Percentiles rank a stretch among this genome's conserved stretches.
These are phyloP conservation scores for Plusia festucae DNA, from an alignment of 2,888 invertebrate species.

Conservation along the genomic window DNA sequence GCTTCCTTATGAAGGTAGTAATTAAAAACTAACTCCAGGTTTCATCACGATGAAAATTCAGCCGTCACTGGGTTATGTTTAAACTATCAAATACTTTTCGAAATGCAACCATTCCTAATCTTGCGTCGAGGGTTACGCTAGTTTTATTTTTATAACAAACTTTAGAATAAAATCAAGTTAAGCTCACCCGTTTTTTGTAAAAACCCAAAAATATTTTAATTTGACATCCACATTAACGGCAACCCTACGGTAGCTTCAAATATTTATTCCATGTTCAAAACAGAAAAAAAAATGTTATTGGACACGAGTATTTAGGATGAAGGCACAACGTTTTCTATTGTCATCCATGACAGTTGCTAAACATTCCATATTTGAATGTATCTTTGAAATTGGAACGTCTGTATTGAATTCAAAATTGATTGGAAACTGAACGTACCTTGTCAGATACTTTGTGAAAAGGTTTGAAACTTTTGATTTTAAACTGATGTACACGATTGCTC, in stretches of 20 bases:
- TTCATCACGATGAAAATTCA: too few relatives aligned
- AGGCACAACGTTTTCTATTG: constrained; percentile 72
- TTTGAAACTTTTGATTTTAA: constrained; percentile 3
- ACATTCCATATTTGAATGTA: constrained; percentile 70
- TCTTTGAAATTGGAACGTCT: constrained; percentile 77
- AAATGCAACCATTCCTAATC: neutral
- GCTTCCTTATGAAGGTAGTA: too few relatives aligned
- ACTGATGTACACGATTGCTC: too few relatives aligned
- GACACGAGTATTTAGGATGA: constrained; percentile 73
- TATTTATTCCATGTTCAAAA: constrained; percentile 65
- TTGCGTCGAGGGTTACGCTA: neutral
- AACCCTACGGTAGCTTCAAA: constrained; percentile 61
- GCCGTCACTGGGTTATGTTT: too few relatives aligned
- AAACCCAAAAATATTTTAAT: constrained; percentile 47
- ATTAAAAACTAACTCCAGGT: too few relatives aligned
- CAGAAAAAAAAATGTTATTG: constrained; percentile 75
- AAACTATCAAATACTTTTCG: neutral
- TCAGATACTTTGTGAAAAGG: constrained; percentile 6
- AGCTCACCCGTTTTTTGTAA: constrained; percentile 1
- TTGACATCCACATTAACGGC: constrained; percentile 52
- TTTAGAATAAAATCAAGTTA: neutral
- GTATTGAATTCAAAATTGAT: constrained; percentile 61
- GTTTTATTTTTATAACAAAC: neutral
- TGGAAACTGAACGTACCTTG: neutral
- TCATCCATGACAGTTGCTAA: constrained; percentile 78